Evolutionary conservation across 1,140 invertebrate species (phyloP).

Genomic region (Magallana gigas): DNA sequence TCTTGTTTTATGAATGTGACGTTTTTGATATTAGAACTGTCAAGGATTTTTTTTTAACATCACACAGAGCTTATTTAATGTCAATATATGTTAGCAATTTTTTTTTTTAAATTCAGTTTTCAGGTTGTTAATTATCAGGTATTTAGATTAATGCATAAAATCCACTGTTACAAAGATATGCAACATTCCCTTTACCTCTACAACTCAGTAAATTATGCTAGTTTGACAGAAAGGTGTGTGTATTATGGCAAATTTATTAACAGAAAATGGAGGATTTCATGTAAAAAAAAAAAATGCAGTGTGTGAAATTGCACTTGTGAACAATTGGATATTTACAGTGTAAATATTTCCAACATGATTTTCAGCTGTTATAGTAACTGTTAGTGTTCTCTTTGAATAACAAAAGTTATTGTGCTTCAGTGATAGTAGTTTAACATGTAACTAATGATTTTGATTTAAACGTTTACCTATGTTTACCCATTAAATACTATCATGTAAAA

Average conservation of each 20-base stretch:
- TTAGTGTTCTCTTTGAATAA: not conserved
- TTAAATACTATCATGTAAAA: too few relatives aligned
- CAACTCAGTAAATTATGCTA: not conserved
- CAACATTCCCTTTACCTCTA: constrained; percentile 9
- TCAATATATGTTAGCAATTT: not conserved
- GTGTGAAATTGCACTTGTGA: too few relatives aligned
- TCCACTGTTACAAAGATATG: not conserved
- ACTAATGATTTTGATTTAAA: too few relatives aligned
- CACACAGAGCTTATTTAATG: not conserved
- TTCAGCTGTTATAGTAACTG: not conserved
- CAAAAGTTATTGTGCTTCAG: too few relatives aligned
- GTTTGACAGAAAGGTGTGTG: not conserved
- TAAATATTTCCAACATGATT: not conserved
- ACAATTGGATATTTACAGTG: too few relatives aligned
- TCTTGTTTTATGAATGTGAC: not conserved
- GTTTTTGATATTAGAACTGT: not conserved
- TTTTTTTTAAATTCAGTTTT: not conserved
- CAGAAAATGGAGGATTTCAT: not conserved
- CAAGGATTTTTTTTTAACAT: constrained; percentile 9
- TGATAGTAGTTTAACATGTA: too few relatives aligned
- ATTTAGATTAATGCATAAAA: not conserved
- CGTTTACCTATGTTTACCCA: too few relatives aligned
- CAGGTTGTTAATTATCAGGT: not conserved
- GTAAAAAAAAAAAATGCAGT: too few relatives aligned
- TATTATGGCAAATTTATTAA: not conserved